phyloP scores from a whole-genome alignment of 2,888 invertebrate genomes.

The Trissolcus brochymenae region DNA sequence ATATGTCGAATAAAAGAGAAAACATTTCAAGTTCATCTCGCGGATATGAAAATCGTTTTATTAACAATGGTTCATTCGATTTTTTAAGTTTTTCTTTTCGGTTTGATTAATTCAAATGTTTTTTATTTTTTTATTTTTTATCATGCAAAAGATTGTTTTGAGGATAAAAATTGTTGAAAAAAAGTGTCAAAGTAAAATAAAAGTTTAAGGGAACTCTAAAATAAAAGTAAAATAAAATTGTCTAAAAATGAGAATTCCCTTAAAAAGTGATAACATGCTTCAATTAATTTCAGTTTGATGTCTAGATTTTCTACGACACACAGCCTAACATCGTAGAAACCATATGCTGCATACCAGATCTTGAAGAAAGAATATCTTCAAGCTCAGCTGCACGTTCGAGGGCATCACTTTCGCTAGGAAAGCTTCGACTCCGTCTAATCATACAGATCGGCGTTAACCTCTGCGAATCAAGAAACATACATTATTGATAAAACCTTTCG shows the following conservation, averaged over 20 bases:
- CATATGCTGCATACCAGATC: constrained; percentile 64
- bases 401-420: constrained; percentile 68
- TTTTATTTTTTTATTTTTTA: no score
- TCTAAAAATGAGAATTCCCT: not conserved
- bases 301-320: constrained; percentile 1
- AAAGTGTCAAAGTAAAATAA: not conserved
- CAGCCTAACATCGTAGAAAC: constrained; percentile 11
- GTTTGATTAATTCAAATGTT: no score
- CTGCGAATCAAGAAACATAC: constrained; percentile 57
- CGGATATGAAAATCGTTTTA: no score
- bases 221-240: no score
- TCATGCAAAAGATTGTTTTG: not conserved
- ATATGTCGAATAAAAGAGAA: no score
- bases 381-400: constrained; percentile 65
- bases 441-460: constrained; percentile 67
- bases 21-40: no score
- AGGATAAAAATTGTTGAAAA: not conserved
- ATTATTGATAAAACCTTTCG: constrained; percentile 14
- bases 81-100: no score
- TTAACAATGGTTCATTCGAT: no score
- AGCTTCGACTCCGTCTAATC: constrained; percentile 69
- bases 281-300: not conserved
- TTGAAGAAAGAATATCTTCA: constrained; percentile 68
- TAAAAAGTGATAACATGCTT: no score
- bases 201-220: not conserved